Evolutionary conservation across 2,797 vertebrate species (phyloP).

Genomic region (Craterocephalus amniculus): DNA sequence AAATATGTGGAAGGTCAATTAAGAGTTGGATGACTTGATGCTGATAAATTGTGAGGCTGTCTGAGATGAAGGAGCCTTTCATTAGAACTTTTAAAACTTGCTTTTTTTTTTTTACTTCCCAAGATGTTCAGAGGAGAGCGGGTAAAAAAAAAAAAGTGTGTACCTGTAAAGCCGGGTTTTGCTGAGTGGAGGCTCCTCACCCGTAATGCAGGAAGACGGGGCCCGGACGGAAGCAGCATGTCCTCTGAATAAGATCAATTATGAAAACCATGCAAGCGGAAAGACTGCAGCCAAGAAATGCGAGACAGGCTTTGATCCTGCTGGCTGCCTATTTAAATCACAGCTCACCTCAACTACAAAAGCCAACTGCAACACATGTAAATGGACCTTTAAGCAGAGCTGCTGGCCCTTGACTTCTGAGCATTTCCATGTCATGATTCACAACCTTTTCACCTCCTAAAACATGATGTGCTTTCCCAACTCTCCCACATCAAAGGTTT

Average conservation of each 20-base stretch:
- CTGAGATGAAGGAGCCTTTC: background rate
- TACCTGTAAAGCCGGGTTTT: constrained; percentile 43
- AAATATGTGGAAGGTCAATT: constrained; percentile 15
- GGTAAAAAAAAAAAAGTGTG: background rate
- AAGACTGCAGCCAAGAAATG: constrained; percentile 66
- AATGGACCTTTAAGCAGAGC: constrained; percentile 25
- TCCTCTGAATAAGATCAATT: constrained; percentile 78
- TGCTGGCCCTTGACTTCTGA: constrained; percentile 6
- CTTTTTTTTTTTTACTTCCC: constrained; percentile 1
- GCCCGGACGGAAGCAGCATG: constrained; percentile 71
- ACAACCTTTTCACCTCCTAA: constrained; percentile 22
- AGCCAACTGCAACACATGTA: constrained; percentile 39
- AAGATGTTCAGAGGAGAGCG: constrained; percentile 19
- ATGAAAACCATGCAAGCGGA: constrained; percentile 74
- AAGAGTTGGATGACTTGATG: background rate
- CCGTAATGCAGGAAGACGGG: constrained; percentile 65
- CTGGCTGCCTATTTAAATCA: constrained; percentile 71
- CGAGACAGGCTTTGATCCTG: constrained; percentile 69
- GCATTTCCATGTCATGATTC: constrained; percentile 31
- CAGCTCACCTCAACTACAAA: constrained; percentile 61
- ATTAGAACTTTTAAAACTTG: constrained; percentile 12
- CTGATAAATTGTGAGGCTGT: constrained; percentile 4
- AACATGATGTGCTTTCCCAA: constrained; percentile 17
- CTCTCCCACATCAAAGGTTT: constrained; percentile 32
- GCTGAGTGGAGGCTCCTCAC: constrained; percentile 46